Conservation (phyloP, 2,888 invertebrate species). For the Hipparchia sbordonii region DNA sequence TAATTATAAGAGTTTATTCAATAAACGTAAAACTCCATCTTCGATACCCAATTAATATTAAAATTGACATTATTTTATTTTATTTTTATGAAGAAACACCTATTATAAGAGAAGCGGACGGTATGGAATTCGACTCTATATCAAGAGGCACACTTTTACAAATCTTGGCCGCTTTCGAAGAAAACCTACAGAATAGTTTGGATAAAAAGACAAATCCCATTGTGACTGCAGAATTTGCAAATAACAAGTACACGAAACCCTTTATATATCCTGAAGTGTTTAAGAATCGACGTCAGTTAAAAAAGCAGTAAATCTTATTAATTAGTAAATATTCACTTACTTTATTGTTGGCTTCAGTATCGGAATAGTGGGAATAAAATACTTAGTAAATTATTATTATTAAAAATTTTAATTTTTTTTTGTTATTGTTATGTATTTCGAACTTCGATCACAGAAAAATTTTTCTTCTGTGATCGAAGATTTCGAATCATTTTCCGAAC, state of each 20-base stretch:
- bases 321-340: too few species aligned
- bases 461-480: too few species aligned
- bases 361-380: too few species aligned
- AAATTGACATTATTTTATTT: not conserved
- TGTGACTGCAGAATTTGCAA: slow-evolving; percentile 61
- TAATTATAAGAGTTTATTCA: too few species aligned
- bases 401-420: too few species aligned
- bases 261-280: slow-evolving; percentile 57
- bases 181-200: slow-evolving; percentile 47
- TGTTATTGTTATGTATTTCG: too few species aligned
- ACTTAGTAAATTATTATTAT: too few species aligned
- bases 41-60: not conserved
- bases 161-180: slow-evolving; percentile 56
- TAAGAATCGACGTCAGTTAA: not conserved
- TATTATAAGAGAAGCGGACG: slow-evolving; percentile 39
- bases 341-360: too few species aligned
- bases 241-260: slow-evolving; percentile 59
- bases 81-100: slow-evolving; percentile 8
- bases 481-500: too few species aligned
- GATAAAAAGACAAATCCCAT: slow-evolving; percentile 44
- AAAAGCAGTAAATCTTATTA: too few species aligned
- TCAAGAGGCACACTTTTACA: slow-evolving; percentile 57
- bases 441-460: too few species aligned
- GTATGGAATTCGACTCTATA: slow-evolving; percentile 52
- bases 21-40: too few species aligned